phyloP scores from a whole-genome alignment of 1,140 invertebrate species.

The Drosophila eugracilis region DNA sequence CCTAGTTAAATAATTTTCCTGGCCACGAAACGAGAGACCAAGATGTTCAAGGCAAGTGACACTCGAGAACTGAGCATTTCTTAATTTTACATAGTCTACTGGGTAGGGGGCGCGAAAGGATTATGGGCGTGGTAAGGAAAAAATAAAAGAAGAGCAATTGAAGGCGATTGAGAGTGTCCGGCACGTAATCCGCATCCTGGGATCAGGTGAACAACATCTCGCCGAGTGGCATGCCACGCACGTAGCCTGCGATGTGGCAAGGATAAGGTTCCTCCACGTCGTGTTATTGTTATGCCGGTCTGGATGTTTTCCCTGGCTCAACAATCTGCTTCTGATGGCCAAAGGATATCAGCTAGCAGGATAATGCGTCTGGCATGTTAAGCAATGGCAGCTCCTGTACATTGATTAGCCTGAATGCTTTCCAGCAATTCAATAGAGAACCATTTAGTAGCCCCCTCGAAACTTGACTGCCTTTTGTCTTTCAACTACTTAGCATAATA shows the following conservation, averaged over 20 bases:
- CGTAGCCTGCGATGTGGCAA: constrained; percentile 26
- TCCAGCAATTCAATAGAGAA: too few relatives aligned
- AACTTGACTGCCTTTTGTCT: not conserved
- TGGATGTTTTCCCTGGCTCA: constrained; percentile 19
- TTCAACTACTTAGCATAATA: not conserved
- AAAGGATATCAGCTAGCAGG: constrained; percentile 3
- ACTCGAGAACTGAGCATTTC: constrained; percentile 8
- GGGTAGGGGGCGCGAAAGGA: constrained; percentile 19
- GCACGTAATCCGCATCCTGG: constrained; percentile 30
- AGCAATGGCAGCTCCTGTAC: constrained; percentile 9
- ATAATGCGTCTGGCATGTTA: constrained; percentile 1
- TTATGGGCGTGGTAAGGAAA: constrained; percentile 1
- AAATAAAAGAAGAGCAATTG: not conserved
- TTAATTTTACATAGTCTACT: constrained; percentile 16
- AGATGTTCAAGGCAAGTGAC: constrained; percentile 7
- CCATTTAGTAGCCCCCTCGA: not conserved
- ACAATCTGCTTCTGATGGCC: constrained; percentile 30
- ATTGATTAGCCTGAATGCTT: too few relatives aligned
- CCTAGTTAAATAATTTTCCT: not conserved
- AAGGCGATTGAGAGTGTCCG: not conserved
- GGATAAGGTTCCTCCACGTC: constrained; percentile 8
- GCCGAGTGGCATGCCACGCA: constrained; percentile 42
- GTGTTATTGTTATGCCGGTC: constrained; percentile 26
- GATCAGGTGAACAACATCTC: constrained; percentile 13
- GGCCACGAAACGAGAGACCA: not conserved